Percentiles rank a stretch among this genome's conserved stretches.
Conservation (phyloP, 2,888 invertebrate species). For the Odiellus spinosus region DNA sequence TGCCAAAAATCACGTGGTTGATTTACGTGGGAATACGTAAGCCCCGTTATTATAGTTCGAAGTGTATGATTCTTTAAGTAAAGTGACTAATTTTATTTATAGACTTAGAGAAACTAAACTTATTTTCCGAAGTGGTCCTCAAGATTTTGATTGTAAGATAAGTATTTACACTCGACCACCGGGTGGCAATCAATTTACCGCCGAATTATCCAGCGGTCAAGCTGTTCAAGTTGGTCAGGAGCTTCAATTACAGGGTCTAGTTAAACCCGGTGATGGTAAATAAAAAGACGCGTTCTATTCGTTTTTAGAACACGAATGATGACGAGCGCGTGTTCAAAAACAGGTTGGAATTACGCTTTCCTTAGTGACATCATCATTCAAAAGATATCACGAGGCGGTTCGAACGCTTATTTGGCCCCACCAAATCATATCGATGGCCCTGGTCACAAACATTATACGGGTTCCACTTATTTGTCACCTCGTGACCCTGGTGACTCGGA, state of each 20-base stretch:
- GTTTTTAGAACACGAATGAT: no score
- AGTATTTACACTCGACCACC: constrained; percentile 23
- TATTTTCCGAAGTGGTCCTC: constrained; percentile 22
- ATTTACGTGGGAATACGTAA: constrained; percentile 22
- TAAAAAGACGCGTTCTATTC: not conserved
- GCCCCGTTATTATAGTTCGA: constrained; percentile 1
- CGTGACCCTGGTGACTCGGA: no score
- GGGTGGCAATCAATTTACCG: constrained; percentile 21
- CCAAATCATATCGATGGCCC: no score
- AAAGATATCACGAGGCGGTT: not conserved
- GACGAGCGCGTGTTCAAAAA: no score
- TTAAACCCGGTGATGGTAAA: constrained; percentile 23
- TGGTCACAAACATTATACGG: no score
- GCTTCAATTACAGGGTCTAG: constrained; percentile 22
- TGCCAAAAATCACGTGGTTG: constrained; percentile 21
- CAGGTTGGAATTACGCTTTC: constrained; percentile 25
- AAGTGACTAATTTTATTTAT: constrained; percentile 6
- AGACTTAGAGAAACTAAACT: constrained; percentile 17
- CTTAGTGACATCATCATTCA: constrained; percentile 23
- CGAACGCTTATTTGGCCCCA: not conserved
- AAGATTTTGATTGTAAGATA: constrained; percentile 24
- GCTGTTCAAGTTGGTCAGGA: constrained; percentile 24
- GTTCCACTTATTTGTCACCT: no score
- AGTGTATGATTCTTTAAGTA: not conserved
- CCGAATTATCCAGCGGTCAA: constrained; percentile 23